These are phyloP conservation scores for Microchirus variegatus DNA, from an alignment of 2,797 vertebrate genomes.

Conservation along the genomic window DNA sequence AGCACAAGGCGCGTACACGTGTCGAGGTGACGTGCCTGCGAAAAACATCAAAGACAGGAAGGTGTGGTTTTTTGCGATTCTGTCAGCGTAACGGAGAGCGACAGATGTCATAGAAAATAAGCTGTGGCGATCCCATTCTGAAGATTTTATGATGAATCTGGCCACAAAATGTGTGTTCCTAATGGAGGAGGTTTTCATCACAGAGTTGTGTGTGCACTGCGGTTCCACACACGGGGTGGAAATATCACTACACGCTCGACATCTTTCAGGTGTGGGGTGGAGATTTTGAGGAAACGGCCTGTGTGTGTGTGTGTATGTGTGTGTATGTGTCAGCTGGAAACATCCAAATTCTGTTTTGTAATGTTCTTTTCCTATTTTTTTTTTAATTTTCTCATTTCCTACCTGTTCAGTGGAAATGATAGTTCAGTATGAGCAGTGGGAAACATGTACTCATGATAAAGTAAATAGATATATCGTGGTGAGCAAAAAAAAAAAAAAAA, in stretches of 20 bases:
- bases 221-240: constrained; percentile 75
- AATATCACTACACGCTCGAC: constrained; percentile 68
- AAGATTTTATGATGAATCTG: constrained; percentile 73
- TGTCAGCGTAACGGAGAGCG: constrained; percentile 77
- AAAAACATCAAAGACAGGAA: constrained; percentile 65
- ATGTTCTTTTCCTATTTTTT: constrained; percentile 52
- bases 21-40: constrained; percentile 41
- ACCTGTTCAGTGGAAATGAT: constrained; percentile 71
- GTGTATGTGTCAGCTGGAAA: constrained; percentile 75
- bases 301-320: constrained; percentile 59
- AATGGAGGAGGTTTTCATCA: constrained; percentile 76
- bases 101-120: constrained; percentile 82
- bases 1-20: constrained; percentile 47
- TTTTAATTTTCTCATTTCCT: constrained; percentile 49
- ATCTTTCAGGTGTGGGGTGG: constrained; percentile 62
- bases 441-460: constrained; percentile 32
- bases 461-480: background rate
- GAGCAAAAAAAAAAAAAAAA: background rate
- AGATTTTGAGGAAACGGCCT: constrained; percentile 44
- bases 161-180: constrained; percentile 73
- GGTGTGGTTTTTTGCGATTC: constrained; percentile 77
- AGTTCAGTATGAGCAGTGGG: constrained; percentile 24
- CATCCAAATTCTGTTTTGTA: constrained; percentile 60
- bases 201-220: constrained; percentile 50
- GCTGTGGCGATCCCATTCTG: constrained; percentile 67